These are phyloP conservation scores for Acanthosepion lycidas DNA, from an alignment of 2,888 invertebrate species.

Conservation along the genomic window DNA sequence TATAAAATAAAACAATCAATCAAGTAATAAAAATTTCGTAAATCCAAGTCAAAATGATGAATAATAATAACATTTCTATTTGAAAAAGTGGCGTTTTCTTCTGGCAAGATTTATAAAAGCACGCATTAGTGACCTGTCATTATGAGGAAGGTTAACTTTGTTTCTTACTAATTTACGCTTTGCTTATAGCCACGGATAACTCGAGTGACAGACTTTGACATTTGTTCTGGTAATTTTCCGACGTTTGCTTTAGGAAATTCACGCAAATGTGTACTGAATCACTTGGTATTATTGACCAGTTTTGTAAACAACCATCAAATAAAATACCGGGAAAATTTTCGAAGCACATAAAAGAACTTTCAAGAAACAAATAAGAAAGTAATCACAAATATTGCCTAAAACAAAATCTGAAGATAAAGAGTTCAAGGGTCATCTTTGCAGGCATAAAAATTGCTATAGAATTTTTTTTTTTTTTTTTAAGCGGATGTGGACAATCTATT, in stretches of 20 bases:
- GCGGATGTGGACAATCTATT: too few species aligned
- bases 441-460: not conserved
- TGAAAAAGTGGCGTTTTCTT: too few species aligned
- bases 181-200: not conserved
- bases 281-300: not conserved
- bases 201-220: not conserved
- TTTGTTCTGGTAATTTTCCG: not conserved
- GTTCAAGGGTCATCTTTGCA: not conserved
- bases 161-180: not conserved
- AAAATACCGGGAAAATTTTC: not conserved
- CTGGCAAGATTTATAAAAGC: too few species aligned
- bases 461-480: too few species aligned
- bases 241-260: not conserved
- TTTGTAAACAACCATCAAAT: not conserved
- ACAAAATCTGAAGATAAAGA: not conserved
- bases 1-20: too few species aligned
- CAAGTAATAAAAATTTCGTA: too few species aligned
- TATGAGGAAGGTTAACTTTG: not conserved
- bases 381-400: not conserved
- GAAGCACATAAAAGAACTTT: not conserved
- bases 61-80: too few species aligned
- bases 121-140: not conserved
- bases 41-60: too few species aligned
- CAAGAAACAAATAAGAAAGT: not conserved
- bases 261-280: not conserved